A percentile compares a stretch with the other conserved stretches of the same genome.
Evolutionary conservation across 2,888 invertebrate species (phyloP).

Genomic region (Elysia crispata): DNA sequence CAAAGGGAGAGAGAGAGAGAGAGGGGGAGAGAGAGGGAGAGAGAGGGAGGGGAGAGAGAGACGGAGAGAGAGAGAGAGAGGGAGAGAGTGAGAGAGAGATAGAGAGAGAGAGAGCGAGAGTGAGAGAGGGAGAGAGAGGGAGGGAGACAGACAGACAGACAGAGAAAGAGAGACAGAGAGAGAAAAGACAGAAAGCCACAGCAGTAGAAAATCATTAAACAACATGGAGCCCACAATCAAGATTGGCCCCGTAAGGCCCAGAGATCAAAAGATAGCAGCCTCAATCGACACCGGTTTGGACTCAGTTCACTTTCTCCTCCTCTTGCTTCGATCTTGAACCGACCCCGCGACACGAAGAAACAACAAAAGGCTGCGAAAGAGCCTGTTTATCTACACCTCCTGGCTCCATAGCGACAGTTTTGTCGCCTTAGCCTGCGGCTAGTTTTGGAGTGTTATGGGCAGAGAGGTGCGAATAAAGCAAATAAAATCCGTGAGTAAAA

Average conservation of each 20-base stretch:
- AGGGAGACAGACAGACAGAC: background rate
- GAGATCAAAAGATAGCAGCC: no score
- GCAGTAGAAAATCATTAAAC: background rate
- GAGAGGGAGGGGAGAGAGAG: background rate
- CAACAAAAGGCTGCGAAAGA: no score
- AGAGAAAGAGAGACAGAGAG: background rate
- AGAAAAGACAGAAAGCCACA: background rate
- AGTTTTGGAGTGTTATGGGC: background rate
- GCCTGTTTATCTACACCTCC: no score
- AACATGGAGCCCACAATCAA: no score
- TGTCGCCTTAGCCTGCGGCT: no score
- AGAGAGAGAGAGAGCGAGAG: background rate
- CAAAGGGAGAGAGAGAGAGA: conserved; percentile 11
- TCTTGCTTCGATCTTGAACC: no score
- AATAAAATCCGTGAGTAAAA: background rate
- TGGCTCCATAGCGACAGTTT: no score
- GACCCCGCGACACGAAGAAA: no score
- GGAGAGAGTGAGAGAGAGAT: background rate
- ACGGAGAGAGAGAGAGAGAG: background rate
- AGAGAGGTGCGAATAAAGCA: background rate
- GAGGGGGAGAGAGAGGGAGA: conserved; percentile 3
- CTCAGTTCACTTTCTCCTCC: no score
- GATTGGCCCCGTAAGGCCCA: no score
- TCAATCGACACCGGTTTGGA: no score
- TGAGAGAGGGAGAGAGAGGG: background rate